A percentile compares a stretch with the other conserved stretches of the same genome.
Conservation (phyloP, 1,140 invertebrate species). For the Oreohelix idahoensis region DNA sequence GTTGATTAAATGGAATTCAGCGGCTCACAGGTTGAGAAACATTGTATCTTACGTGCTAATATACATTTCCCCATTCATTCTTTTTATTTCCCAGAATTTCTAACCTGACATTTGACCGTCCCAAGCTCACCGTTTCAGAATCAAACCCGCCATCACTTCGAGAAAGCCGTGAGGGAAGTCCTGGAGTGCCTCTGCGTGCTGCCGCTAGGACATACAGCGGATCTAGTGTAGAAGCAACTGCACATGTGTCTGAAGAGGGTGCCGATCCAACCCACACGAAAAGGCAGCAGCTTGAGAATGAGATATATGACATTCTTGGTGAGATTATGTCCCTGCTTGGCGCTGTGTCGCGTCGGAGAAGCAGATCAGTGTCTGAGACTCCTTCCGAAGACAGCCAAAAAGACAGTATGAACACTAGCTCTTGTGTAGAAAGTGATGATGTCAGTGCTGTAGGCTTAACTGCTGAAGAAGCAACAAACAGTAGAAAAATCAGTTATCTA, state of each 20-base stretch:
- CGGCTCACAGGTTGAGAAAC: no score
- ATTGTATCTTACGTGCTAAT: no score
- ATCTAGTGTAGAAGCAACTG: neutral
- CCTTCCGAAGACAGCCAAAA: neutral
- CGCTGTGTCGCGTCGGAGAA: neutral
- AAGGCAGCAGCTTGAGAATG: slow-evolving; percentile 19
- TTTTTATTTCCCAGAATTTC: slow-evolving; percentile 14
- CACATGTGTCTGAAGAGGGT: neutral
- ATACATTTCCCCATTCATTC: no score
- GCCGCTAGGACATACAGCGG: neutral
- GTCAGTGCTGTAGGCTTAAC: neutral
- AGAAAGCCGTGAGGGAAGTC: slow-evolving; percentile 15
- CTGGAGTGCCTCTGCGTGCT: neutral
- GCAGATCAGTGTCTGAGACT: neutral
- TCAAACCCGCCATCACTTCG: slow-evolving; percentile 6
- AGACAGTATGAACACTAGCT: neutral
- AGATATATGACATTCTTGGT: slow-evolving; percentile 28
- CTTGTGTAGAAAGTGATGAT: neutral
- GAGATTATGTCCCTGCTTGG: slow-evolving; percentile 30
- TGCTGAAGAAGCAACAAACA: neutral
- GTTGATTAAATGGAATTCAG: no score
- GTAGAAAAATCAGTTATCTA: neutral
- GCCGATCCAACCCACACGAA: neutral
- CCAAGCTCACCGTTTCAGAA: neutral
- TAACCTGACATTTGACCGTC: slow-evolving; percentile 12